Percentiles rank a stretch among this genome's conserved stretches.
Conservation (phyloP, 2,888 invertebrate species). For the Ganaspis brasiliensis region DNA sequence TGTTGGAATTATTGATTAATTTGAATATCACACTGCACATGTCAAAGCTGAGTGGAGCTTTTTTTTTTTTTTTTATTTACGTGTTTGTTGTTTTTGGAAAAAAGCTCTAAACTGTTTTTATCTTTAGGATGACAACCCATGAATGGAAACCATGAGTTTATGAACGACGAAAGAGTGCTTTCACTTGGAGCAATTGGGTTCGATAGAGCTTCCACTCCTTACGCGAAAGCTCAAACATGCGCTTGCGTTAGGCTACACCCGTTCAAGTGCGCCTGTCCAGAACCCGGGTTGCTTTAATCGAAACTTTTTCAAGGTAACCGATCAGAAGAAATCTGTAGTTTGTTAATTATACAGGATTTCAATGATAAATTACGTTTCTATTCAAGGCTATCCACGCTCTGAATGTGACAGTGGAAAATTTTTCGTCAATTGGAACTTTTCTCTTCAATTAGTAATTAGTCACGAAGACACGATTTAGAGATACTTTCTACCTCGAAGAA, state of each 20-base stretch:
- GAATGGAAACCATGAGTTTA: conserved; percentile 65
- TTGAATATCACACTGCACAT: neutral
- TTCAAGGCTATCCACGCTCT: neutral
- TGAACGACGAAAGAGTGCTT: conserved; percentile 50
- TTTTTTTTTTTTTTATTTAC: neutral
- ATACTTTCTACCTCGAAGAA: too few relatives aligned
- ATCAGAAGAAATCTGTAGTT: conserved; percentile 26
- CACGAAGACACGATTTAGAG: too few relatives aligned
- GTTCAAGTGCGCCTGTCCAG: conserved; percentile 54
- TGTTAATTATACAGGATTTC: conserved; percentile 4
- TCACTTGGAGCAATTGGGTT: conserved; percentile 53
- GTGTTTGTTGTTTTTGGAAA: neutral
- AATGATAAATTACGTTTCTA: neutral
- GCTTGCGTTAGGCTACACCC: conserved; percentile 55
- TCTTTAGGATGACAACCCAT: conserved; percentile 55
- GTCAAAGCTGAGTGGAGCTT: neutral
- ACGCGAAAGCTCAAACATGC: conserved; percentile 44
- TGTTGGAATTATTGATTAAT: neutral
- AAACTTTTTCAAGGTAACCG: conserved; percentile 47
- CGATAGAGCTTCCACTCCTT: conserved; percentile 64
- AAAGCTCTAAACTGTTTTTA: conserved; percentile 40
- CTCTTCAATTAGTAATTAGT: too few relatives aligned
- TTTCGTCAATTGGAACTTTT: neutral
- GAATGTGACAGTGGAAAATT: neutral
- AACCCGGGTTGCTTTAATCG: conserved; percentile 61